Evolutionary conservation across 2,797 vertebrate genomes (phyloP).

Genomic region (Eidolon dupreanum): DNA sequence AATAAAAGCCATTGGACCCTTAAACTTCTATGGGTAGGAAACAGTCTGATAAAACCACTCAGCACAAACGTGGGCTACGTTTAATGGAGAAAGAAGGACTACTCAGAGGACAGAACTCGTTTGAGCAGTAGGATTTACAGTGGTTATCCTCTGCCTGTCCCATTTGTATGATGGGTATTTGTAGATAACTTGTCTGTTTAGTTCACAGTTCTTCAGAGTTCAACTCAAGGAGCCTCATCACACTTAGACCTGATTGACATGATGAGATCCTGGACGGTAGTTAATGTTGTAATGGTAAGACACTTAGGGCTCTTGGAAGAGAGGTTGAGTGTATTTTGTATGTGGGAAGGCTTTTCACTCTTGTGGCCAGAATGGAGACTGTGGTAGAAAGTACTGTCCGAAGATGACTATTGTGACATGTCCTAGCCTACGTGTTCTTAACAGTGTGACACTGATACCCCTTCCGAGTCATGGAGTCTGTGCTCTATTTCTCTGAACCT

Average conservation of each 20-base stretch:
- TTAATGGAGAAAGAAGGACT: not conserved
- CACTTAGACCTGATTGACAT: not conserved
- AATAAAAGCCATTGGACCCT: not conserved
- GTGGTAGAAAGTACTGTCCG: not conserved
- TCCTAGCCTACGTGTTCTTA: not conserved
- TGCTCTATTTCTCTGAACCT: not conserved
- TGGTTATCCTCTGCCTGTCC: not conserved
- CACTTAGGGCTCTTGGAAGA: not conserved
- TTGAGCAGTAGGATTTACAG: not conserved
- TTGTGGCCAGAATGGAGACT: not conserved
- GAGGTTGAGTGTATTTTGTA: not conserved
- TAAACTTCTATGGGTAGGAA: not conserved
- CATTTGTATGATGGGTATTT: not conserved
- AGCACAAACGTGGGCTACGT: not conserved
- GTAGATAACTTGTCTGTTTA: not conserved
- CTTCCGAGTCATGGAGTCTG: not conserved
- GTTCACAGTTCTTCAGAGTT: not conserved
- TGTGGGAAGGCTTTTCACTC: not conserved
- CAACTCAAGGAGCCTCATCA: not conserved
- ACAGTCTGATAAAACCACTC: not conserved
- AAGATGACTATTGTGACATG: not conserved
- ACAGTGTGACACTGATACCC: not conserved
- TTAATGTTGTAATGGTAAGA: not conserved
- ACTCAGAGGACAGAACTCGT: not conserved
- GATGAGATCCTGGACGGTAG: not conserved